phyloP scores from a whole-genome alignment of 1,140 invertebrate genomes.

The Apolygus lucorum region DNA sequence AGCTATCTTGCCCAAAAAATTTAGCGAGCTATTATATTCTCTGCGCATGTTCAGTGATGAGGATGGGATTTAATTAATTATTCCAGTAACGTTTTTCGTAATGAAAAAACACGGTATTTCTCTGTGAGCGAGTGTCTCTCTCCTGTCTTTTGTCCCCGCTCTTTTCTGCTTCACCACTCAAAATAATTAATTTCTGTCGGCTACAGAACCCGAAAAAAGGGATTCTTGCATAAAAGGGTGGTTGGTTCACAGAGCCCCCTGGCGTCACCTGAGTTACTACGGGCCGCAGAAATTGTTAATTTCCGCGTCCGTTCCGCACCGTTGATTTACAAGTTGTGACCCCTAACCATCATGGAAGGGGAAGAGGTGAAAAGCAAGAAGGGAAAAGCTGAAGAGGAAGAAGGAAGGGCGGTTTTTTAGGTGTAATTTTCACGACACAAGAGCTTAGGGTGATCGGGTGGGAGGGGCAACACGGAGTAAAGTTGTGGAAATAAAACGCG shows the following conservation, averaged over 20 bases:
- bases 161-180: neutral
- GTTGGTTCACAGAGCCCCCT: neutral
- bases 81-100: too few relatives aligned
- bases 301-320: slow-evolving; percentile 8
- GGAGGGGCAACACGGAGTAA: neutral
- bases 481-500: slow-evolving; percentile 15
- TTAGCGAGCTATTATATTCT: too few relatives aligned
- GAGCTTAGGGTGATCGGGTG: neutral
- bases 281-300: slow-evolving; percentile 4
- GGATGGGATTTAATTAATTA: too few relatives aligned
- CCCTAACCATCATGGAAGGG: too few relatives aligned
- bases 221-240: neutral
- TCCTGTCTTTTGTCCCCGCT: neutral
- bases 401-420: neutral
- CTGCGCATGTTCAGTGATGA: too few relatives aligned
- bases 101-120: too few relatives aligned
- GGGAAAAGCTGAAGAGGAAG: neutral
- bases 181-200: slow-evolving; percentile 15
- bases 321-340: slow-evolving; percentile 11
- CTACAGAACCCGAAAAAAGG: neutral
- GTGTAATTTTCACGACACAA: slow-evolving; percentile 5
- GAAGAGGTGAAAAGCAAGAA: neutral
- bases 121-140: too few relatives aligned
- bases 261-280: slow-evolving; percentile 2
- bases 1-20: too few relatives aligned